Base-by-base conservation (phyloP, 2,113 vertebrate genomes). In the Aleadryas rufinucha region DNA sequence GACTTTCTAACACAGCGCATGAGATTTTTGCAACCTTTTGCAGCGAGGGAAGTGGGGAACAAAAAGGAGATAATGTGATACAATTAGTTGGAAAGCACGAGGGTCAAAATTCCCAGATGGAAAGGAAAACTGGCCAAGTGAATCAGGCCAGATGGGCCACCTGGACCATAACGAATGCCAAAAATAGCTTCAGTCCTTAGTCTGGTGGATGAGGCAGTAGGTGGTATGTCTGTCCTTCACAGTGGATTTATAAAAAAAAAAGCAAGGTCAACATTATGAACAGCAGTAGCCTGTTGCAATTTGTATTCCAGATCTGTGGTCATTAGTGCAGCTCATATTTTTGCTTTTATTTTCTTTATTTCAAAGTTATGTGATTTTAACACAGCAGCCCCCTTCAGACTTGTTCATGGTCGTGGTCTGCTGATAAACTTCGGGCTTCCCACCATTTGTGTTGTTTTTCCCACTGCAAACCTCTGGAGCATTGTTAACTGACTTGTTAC, bases 11-110 rank as follows among this genome's bases (percentile, higher is more conserved):
- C 98, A 98, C 98, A 98, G 98, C 96, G 97, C 98, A 99, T 99
- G 98, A 99, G 99, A 99, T 99, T 99, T 98, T 98, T 98, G 98
- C 98, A 98, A 98, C 97, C 98, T 98, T 99, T 99, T 97, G 97
- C 97, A 95, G 97, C 97, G 91, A 98, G 98, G 96, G 98, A 98
- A 98, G 96, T 97, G 94, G 95, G 89, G 95, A 97, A 99, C 98
- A 98, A 99, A 99, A 98, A 98, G 96, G 97, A 98, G 95, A 99
- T 98, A 99, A 99, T 98, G 98, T 99, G 98, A 99, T 99, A 99
- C 98, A 99, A 99, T 99, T 99, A 99, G 98, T 98, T 95, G 98
- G 98, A 99, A 98, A 98, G 97, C 98, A 97, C 94, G 97, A 98
- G 97, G 96, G 98, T 98, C 98, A 98, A 97, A 98, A 98, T 98